Conservation (phyloP, 2,888 invertebrate genomes). For the Drosophila paranaensis region DNA sequence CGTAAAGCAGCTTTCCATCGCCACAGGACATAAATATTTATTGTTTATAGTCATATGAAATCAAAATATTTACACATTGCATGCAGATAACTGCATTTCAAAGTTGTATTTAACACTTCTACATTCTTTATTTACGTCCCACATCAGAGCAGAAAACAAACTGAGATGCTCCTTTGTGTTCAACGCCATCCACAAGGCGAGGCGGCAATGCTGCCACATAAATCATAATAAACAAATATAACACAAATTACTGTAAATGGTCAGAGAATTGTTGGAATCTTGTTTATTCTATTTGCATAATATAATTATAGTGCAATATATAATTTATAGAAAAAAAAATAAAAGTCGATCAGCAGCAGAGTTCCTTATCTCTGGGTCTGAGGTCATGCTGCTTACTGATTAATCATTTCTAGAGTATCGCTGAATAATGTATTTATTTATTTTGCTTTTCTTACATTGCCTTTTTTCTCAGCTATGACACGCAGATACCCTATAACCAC, state of each 20-base stretch:
- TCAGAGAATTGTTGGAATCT: not conserved
- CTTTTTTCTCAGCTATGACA: not conserved
- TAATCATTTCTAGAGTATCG: slow-evolving; percentile 30
- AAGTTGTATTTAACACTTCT: slow-evolving; percentile 15
- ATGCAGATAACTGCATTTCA: slow-evolving; percentile 6
- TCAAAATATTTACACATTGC: slow-evolving; percentile 64
- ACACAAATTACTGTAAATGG: not conserved
- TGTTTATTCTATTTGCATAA: slow-evolving; percentile 7
- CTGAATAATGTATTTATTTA: slow-evolving; percentile 9
- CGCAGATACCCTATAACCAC: not conserved
- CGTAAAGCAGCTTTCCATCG: slow-evolving; percentile 18
- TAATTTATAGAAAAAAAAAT: slow-evolving; percentile 13
- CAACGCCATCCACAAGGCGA: slow-evolving; percentile 17
- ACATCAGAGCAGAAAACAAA: slow-evolving; percentile 5
- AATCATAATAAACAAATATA: slow-evolving; percentile 53
- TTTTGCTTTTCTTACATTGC: not conserved
- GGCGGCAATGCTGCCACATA: slow-evolving; percentile 33
- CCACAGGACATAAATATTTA: slow-evolving; percentile 63
- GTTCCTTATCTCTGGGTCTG: not conserved
- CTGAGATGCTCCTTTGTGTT: slow-evolving; percentile 24
- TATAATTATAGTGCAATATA: slow-evolving; percentile 26
- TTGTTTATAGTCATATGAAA: slow-evolving; percentile 44
- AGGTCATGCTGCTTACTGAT: slow-evolving; percentile 48
- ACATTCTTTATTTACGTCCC: slow-evolving; percentile 14
- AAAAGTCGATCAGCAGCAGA: not conserved